phyloP scores from a whole-genome alignment of 2,888 invertebrate species.

The Agrotis exclamationis region DNA sequence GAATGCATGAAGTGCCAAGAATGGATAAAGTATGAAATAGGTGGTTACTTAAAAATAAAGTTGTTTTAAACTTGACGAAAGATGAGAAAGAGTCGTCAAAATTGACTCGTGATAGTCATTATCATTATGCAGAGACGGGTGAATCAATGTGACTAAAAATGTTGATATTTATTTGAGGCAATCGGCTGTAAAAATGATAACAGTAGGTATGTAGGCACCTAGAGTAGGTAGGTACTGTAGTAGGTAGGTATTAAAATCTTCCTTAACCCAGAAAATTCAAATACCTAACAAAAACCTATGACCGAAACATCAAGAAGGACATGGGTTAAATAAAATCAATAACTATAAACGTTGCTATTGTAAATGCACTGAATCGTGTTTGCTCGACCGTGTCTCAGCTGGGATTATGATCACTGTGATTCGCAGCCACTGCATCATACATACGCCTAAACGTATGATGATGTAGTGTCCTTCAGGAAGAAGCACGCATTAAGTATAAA shows the following conservation, averaged over 20 bases:
- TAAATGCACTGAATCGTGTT: conserved; percentile 31
- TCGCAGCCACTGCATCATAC: conserved; percentile 1
- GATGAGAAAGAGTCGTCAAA: no score
- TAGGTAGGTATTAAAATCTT: not conserved
- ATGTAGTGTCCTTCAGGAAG: not conserved
- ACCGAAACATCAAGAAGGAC: conserved; percentile 8
- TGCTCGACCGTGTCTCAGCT: conserved; percentile 8
- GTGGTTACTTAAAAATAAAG: no score
- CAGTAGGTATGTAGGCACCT: no score
- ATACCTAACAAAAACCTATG: conserved; percentile 4
- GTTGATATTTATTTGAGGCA: no score
- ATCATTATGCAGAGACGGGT: no score
- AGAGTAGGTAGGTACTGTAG: no score
- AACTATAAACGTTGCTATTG: conserved; percentile 37
- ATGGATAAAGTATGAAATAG: no score
- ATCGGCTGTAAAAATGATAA: no score
- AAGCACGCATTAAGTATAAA: conserved; percentile 12
- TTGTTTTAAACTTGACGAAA: no score
- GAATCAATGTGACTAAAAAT: no score
- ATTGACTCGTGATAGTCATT: no score
- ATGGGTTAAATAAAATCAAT: conserved; percentile 46
- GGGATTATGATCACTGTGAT: not conserved
- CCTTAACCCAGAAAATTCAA: not conserved
- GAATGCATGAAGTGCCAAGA: no score
- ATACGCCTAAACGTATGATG: not conserved